Percentiles rank a stretch among this genome's conserved stretches.
Conservation (phyloP, 2,113 vertebrate genomes). For the Solenodon paradoxus region DNA sequence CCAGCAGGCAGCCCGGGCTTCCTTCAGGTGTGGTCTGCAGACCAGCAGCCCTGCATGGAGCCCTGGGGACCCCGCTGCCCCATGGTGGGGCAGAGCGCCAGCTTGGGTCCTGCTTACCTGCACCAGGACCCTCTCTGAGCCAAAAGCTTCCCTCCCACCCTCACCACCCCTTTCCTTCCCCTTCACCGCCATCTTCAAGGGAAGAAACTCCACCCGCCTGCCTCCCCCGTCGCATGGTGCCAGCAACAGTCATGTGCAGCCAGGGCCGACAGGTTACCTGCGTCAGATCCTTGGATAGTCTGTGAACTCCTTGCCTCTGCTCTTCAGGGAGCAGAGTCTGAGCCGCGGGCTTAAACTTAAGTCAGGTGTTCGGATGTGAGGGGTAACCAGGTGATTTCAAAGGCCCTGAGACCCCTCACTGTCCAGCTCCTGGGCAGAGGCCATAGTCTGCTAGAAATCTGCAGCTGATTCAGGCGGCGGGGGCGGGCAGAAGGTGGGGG, state of each 20-base stretch:
- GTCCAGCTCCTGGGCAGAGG: background rate
- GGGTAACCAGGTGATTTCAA: background rate
- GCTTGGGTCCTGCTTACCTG: background rate
- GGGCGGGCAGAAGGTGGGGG: background rate
- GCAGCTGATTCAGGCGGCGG: no score
- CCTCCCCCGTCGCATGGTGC: background rate
- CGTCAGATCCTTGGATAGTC: no score
- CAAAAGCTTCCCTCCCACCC: background rate
- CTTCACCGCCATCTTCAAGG: background rate
- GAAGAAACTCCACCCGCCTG: background rate
- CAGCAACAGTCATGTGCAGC: background rate
- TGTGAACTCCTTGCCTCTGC: no score
- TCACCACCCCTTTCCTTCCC: no score
- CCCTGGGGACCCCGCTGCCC: background rate
- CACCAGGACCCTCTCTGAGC: background rate
- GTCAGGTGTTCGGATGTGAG: background rate
- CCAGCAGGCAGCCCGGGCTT: background rate
- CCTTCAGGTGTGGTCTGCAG: background rate
- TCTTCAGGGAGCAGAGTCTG: no score
- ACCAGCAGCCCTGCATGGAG: background rate
- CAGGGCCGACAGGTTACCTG: no score
- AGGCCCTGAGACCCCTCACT: background rate
- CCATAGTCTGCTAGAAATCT: background rate
- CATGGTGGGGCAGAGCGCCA: rapidly evolving
- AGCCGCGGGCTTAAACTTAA: no score